Percentiles rank a stretch among this genome's conserved stretches.
These are phyloP conservation scores for Chitala chitala DNA, from an alignment of 2,113 vertebrate genomes.

Conservation along the genomic window DNA sequence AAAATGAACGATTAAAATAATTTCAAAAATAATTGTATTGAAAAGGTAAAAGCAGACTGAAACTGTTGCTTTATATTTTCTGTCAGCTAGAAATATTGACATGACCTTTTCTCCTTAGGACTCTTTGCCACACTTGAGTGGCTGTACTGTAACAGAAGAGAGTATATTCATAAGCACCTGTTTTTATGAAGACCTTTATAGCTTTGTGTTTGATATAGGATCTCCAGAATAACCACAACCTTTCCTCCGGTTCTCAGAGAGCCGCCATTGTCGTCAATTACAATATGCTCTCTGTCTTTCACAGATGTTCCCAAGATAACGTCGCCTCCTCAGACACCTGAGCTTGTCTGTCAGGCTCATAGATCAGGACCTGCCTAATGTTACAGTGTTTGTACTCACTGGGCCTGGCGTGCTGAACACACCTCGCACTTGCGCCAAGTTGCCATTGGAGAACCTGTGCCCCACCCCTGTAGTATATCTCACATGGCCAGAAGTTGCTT, in stretches of 20 bases:
- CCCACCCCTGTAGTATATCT: background rate
- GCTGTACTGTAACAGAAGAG: background rate
- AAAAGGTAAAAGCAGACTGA: background rate
- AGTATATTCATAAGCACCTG: background rate
- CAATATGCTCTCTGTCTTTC: background rate
- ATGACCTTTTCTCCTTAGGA: background rate
- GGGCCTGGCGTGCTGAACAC: background rate
- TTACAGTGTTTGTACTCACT: background rate
- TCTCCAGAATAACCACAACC: background rate
- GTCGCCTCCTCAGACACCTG: constrained; percentile 10
- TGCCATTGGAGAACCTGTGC: background rate
- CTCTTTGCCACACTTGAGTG: background rate
- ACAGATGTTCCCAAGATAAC: constrained; percentile 7
- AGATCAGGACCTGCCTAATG: background rate
- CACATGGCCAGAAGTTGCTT: background rate
- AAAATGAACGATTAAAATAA: too few species aligned
- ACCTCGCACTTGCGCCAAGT: background rate
- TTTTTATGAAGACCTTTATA: background rate
- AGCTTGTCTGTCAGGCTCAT: constrained; percentile 2
- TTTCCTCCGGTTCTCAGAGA: background rate
- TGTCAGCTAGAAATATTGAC: background rate
- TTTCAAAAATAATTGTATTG: too few species aligned
- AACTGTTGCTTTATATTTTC: background rate
- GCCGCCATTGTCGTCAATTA: background rate
- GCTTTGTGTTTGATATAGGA: constrained; percentile 2